Evolutionary conservation across 1,140 invertebrate species (phyloP).

Genomic region (Drosophila ficusphila): DNA sequence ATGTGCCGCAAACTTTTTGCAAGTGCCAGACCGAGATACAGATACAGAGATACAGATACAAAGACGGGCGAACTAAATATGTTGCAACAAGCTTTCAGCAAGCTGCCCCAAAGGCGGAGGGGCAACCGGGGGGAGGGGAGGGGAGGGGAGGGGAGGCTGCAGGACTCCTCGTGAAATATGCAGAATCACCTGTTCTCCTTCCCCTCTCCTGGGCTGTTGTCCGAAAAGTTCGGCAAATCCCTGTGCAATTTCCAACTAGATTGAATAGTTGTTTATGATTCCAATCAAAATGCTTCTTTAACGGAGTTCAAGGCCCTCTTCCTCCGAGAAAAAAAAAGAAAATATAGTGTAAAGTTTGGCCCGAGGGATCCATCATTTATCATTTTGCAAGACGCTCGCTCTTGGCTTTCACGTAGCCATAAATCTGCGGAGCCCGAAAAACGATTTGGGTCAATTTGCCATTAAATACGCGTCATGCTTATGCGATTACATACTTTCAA

Average conservation of each 20-base stretch:
- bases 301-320: conserved; percentile 11
- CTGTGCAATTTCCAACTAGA: neutral
- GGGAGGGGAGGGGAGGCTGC: neutral
- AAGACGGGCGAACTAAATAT: conserved; percentile 38
- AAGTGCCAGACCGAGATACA: conserved; percentile 21
- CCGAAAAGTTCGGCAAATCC: neutral
- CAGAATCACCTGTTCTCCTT: conserved; percentile 15
- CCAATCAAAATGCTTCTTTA: neutral
- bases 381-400: conserved; percentile 9
- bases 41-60: conserved; percentile 11
- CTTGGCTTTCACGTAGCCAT: conserved; percentile 13
- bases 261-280: conserved; percentile 8
- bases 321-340: neutral
- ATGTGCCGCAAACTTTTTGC: conserved; percentile 61
- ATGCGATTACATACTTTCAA: conserved; percentile 43
- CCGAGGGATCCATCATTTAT: conserved; percentile 12
- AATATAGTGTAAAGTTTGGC: neutral
- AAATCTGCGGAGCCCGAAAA: conserved; percentile 12
- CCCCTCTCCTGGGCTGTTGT: neutral
- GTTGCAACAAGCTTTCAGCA: conserved; percentile 63
- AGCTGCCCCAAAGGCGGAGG: conserved; percentile 2
- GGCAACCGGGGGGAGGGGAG: neutral
- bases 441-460: conserved; percentile 68
- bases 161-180: conserved; percentile 47
- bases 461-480: conserved; percentile 67